Evolutionary conservation across 1,140 invertebrate genomes (phyloP), one percentile per base, ranked within the genome.

Genomic region (Temnothorax longispinosus): DNA sequence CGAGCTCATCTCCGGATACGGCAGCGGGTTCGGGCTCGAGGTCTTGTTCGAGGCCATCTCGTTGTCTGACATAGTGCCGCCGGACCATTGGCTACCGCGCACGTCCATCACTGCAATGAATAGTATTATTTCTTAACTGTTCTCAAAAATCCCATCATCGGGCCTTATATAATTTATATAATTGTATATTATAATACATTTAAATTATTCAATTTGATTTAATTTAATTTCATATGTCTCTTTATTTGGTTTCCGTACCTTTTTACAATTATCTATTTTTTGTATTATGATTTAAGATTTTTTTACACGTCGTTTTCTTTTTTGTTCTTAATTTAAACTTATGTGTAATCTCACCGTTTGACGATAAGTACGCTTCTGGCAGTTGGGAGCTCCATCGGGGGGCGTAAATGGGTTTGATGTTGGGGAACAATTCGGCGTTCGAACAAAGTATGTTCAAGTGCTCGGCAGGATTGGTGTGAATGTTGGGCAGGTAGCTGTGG

Each of bases 51-150:
- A 96, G 5, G 95, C 94, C 38, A 96, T 95, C 89, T 97, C 97
- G 91, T 97, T 97, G 90, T 97, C 97, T 0, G 97, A 97, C 3
- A 96, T 97, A 0, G 97, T 98, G 88, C 97, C 97, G 78, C 97
- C 97, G 0, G 97, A 97, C 97, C 97, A 98, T 54, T 97, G 96
- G 50, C 97, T 97, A 38, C 97, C 95, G 85, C 97, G 96, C n/a
- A 95, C 92, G 35, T 95, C 95, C 67, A 95, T 96, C 95, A 94
- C 94, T 87, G 13, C 38, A 15, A 69, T 87, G 47, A 85, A 56
- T 3, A 27, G 13, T 35, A 32, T 35, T 35, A n/a, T 38, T 77
- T 65, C 2, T 77, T 56, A n/a, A 85, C 0, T 41, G 6, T 77
- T 52, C 5, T 32, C 15, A 8, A 35, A 76, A 15, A 35, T 50